Base-by-base conservation (phyloP, 2,797 vertebrate species). In the Jordanella pulchra region DNA sequence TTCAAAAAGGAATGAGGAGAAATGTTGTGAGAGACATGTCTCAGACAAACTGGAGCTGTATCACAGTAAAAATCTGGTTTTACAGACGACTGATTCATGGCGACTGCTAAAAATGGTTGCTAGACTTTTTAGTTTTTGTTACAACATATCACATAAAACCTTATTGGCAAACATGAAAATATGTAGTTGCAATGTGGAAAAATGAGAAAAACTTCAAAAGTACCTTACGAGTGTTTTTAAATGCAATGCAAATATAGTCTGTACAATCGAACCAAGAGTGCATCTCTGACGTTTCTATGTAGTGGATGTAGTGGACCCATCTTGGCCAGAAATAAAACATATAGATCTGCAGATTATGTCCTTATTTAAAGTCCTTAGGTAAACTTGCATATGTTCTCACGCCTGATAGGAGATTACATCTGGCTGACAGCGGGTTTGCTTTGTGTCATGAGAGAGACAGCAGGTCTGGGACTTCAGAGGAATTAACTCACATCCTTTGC, bases 401-500 rank as follows among this genome's bases (percentile, higher is more conserved):
- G 71, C 21, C 56, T 0, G 28, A 78, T 58, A 79, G 74, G 78
- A 61, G 74, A 73, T 71, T 69, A 66, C 81, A 82, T 83, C 78
- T 85, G 83, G 84, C 87, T 87, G 88, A 90, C 86, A 58, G 39
- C 53, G 69, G 53, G 68, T 51, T 65, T 89, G 68, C 85, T 89
- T 87, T 89, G 74, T 84, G 67, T 82, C 48, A 27, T 72, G 51
- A 83, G 61, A 89, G 79, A 86, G 23, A 63, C 60, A 44, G 60
- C 60, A 84, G 89, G 80, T 82, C 81, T 79, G 51, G 75, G 70
- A 74, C 84, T 82, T 84, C 72, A 76, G 69, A 83, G 82, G 87
- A 91, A 91, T 93, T 71, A 91, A 82, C 82, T 92, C 90, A 92
- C 84, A 93, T 95, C 93, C 93, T 93, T 81, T 85, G 71, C 77